Evolutionary conservation across 2,113 vertebrate species (phyloP), one percentile per base, ranked within the genome.

Genomic region (Maccullochella peelii): DNA sequence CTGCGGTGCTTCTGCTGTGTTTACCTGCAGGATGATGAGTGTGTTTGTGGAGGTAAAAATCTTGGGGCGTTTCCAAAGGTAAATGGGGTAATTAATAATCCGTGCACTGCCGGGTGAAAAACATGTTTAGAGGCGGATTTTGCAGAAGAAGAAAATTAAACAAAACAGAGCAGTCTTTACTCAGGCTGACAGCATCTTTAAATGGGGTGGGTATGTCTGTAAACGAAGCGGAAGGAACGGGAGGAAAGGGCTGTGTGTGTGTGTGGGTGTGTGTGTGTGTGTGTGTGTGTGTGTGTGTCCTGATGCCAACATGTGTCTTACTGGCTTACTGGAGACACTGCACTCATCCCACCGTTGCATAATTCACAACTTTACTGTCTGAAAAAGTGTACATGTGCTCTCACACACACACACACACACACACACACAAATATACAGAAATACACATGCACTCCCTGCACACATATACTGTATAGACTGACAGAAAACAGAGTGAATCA

Each of bases 81-180:
- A 69, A 79, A 70, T 36, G 38, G 50, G 57, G 61, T 67, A 21
- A 75, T 79, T 68, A 59, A 81, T 40, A 66, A 85, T 74, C 6
- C 18, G 12, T 54, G 42, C 38, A 21, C 52, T 49, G 58, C 62
- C 18, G 47, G 27, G 27, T 55, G 8, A 62, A 62, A 52, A 58
- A 65, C 23, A 15, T 16, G 16, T 54, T 44, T n/a, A 23, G 62
- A 5, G 38, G 78, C 59, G 44, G 21, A 42, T 55, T 73, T 79
- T 47, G 47, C 55, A 49, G 15, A 62, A 18, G 65, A 62, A 55
- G 18, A 38, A 72, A 82, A 54, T 21, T 9, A 67, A 73, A 81
- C n/a, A 58, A 38, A 25, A 68, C 57, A 40, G 14, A 49, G 14
- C 57, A 3, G 52, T 44, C 20, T 30, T 65, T 10, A 72, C 6